Evolutionary conservation across 2,888 invertebrate genomes (phyloP).

Genomic region (Tetragonula carbonaria): DNA sequence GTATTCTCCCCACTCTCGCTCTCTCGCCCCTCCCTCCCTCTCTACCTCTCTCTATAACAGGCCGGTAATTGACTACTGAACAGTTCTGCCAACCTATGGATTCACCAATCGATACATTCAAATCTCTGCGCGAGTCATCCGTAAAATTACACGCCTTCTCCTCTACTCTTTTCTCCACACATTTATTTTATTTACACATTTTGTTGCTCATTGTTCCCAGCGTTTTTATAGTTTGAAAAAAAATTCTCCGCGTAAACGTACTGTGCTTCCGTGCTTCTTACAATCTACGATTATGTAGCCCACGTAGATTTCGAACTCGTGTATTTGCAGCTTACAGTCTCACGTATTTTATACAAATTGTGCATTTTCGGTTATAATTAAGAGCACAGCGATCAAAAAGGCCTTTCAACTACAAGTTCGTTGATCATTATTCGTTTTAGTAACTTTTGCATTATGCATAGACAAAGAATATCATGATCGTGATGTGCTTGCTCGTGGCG

Average conservation of each 20-base stretch:
- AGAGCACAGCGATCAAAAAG: background rate
- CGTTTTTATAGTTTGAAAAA: too few relatives aligned
- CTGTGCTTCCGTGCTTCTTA: too few relatives aligned
- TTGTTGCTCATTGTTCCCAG: too few relatives aligned
- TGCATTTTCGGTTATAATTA: too few relatives aligned
- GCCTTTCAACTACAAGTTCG: background rate
- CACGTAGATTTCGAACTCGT: too few relatives aligned
- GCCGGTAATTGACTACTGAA: conserved; percentile 52
- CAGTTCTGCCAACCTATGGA: conserved; percentile 48
- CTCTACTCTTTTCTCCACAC: background rate
- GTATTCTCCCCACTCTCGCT: too few relatives aligned
- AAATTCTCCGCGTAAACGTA: too few relatives aligned
- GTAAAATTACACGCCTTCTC: background rate
- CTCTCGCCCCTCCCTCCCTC: too few relatives aligned
- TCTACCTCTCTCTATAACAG: conserved; percentile 20
- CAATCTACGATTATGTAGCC: too few relatives aligned
- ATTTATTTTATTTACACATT: background rate
- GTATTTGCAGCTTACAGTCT: too few relatives aligned
- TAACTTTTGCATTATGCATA: conserved; percentile 1
- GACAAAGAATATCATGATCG: background rate
- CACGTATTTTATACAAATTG: too few relatives aligned
- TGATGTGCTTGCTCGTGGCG: background rate
- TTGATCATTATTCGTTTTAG: conserved; percentile 1
- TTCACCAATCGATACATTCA: conserved; percentile 8
- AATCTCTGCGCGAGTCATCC: background rate